These are phyloP conservation scores for Mya arenaria DNA, from an alignment of 1,140 invertebrate species.

Conservation along the genomic window DNA sequence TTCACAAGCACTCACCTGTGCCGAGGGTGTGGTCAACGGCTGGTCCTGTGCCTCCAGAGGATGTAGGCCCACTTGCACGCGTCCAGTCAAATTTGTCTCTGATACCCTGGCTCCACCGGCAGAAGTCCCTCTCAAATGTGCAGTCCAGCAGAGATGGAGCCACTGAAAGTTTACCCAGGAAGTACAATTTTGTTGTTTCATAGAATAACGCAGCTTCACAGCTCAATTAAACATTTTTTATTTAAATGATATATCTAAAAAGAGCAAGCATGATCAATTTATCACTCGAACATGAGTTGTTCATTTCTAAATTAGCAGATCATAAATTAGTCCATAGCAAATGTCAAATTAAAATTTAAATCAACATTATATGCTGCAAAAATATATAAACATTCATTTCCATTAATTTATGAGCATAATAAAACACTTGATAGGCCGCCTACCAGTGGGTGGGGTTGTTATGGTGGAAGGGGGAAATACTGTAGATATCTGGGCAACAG, in stretches of 20 bases:
- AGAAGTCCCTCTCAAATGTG: constrained; percentile 81
- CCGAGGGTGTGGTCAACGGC: constrained; percentile 87
- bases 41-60: constrained; percentile 86
- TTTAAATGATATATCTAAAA: too few relatives aligned
- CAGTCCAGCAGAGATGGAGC: constrained; percentile 66
- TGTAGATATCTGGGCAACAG: constrained; percentile 38
- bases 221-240: not conserved
- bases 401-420: too few relatives aligned
- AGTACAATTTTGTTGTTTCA: not conserved
- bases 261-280: too few relatives aligned
- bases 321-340: too few relatives aligned
- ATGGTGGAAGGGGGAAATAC: constrained; percentile 33
- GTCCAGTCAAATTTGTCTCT: constrained; percentile 89
- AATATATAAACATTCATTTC: too few relatives aligned
- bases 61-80: constrained; percentile 85
- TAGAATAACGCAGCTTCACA: not conserved
- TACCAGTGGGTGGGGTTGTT: constrained; percentile 48
- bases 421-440: too few relatives aligned
- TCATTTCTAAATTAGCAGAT: too few relatives aligned
- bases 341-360: too few relatives aligned
- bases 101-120: constrained; percentile 80
- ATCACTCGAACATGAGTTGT: too few relatives aligned
- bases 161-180: constrained; percentile 37
- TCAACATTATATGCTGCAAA: too few relatives aligned
- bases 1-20: constrained; percentile 72